Percentiles rank a stretch among this genome's conserved stretches.
Evolutionary conservation across 2,797 vertebrate species (phyloP).

Genomic region (Macrochelys suwanniensis): DNA sequence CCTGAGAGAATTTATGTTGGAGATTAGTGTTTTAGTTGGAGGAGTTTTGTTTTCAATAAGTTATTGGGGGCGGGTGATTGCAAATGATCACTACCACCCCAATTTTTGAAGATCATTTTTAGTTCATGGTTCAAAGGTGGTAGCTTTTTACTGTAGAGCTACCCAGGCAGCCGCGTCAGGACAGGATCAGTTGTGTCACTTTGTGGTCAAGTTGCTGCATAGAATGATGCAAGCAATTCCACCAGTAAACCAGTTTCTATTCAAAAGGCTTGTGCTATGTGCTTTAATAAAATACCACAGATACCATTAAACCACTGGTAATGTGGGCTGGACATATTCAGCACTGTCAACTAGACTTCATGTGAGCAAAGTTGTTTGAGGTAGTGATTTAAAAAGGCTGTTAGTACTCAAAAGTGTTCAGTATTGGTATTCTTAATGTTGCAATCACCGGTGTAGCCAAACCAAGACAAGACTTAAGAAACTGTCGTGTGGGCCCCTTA

Average conservation of each 20-base stretch:
- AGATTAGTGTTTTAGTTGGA: background rate
- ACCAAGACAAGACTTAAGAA: background rate
- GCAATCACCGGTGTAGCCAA: background rate
- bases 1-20: background rate
- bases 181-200: background rate
- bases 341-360: background rate
- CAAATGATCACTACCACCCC: background rate
- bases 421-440: accelerated
- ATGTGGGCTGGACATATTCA: background rate
- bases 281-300: background rate
- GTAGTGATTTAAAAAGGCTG: background rate
- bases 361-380: background rate
- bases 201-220: background rate
- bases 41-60: background rate
- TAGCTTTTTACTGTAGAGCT: background rate
- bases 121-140: background rate
- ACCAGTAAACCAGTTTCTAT: background rate
- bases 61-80: background rate
- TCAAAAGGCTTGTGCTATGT: background rate
- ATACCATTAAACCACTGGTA: background rate
- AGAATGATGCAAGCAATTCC: background rate
- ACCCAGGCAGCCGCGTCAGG: background rate
- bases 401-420: background rate
- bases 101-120: background rate
- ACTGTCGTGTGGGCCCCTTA: accelerated